Evolutionary conservation across 1,140 invertebrate genomes (phyloP).

Genomic region (Drosophila mayri): DNA sequence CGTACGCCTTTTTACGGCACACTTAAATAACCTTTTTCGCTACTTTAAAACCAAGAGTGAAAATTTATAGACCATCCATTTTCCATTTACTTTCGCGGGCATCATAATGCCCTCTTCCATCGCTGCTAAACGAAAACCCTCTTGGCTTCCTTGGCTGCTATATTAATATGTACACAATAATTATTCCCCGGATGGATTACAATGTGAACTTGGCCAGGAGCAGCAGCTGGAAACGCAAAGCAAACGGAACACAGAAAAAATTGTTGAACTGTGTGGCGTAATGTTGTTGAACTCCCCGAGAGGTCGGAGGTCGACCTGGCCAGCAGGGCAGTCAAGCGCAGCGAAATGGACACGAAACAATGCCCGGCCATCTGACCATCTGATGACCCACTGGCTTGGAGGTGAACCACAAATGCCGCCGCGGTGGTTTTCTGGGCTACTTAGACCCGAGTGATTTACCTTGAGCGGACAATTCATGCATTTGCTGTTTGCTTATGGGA

Average conservation of each 20-base stretch:
- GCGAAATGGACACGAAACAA: slow-evolving; percentile 63
- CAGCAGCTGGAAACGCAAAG: slow-evolving; percentile 52
- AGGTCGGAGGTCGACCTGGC: slow-evolving; percentile 11
- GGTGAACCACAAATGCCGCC: slow-evolving; percentile 19
- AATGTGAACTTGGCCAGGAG: slow-evolving; percentile 65
- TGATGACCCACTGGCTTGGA: slow-evolving; percentile 26
- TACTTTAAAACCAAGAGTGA: slow-evolving; percentile 24
- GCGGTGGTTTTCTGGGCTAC: slow-evolving; percentile 13
- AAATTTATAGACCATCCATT: slow-evolving; percentile 72
- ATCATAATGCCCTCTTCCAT: slow-evolving; percentile 50
- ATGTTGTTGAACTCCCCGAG: slow-evolving; percentile 63
- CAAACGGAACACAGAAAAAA: slow-evolving; percentile 59
- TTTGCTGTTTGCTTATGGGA: slow-evolving; percentile 30
- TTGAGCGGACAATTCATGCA: slow-evolving; percentile 24
- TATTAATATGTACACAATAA: slow-evolving; percentile 83
- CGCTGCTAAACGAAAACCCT: slow-evolving; percentile 62
- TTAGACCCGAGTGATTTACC: slow-evolving; percentile 12
- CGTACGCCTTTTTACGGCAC: slow-evolving; percentile 6
- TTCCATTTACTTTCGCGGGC: slow-evolving; percentile 52
- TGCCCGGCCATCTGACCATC: slow-evolving; percentile 19
- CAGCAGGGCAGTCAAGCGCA: slow-evolving; percentile 52
- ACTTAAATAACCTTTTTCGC: slow-evolving; percentile 32
- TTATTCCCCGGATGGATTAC: slow-evolving; percentile 82
- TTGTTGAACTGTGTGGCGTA: slow-evolving; percentile 54
- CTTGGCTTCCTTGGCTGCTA: slow-evolving; percentile 57